phyloP scores from a whole-genome alignment of 30 jellyfish, hydroid and myxozoan genomes.

The Cassiopea xamachana region DNA sequence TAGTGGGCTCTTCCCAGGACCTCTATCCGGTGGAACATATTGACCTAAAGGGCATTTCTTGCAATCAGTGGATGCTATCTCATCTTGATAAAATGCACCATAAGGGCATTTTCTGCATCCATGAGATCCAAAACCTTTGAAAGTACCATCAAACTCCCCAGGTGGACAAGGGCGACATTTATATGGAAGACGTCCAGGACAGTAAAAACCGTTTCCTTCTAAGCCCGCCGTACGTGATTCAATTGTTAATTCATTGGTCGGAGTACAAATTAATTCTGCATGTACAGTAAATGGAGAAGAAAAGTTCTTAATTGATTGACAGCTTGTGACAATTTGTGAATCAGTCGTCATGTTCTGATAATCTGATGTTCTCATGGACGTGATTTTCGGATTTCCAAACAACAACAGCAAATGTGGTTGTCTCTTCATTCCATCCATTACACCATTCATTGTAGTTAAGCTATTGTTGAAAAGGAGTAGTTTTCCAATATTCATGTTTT shows the following conservation, averaged over 20 bases:
- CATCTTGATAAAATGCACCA: conserved; percentile 33
- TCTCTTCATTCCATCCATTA: no score
- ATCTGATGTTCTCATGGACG: not conserved
- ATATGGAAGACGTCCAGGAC: not conserved
- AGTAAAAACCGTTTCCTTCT: conserved; percentile 5
- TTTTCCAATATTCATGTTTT: no score
- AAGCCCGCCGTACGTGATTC: not conserved
- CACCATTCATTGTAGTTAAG: no score
- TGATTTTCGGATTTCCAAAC: no score
- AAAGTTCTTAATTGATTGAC: not conserved
- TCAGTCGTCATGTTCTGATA: not conserved
- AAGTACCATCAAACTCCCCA: not conserved
- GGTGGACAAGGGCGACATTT: not conserved
- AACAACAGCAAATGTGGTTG: no score
- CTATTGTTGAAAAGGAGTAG: no score
- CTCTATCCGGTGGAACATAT: conserved; percentile 33
- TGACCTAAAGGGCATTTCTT: conserved; percentile 66
- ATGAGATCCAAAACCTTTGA: not conserved
- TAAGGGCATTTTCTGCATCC: not conserved
- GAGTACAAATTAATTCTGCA: conserved; percentile 7
- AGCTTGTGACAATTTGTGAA: not conserved
- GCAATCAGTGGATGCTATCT: conserved; percentile 33
- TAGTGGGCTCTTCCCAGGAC: conserved; percentile 59
- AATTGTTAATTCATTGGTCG: not conserved
- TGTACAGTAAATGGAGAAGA: not conserved